A percentile compares a stretch with the other conserved stretches of the same genome.
phyloP scores from a whole-genome alignment of 1,140 invertebrate genomes.

The Onthophagus taurus region DNA sequence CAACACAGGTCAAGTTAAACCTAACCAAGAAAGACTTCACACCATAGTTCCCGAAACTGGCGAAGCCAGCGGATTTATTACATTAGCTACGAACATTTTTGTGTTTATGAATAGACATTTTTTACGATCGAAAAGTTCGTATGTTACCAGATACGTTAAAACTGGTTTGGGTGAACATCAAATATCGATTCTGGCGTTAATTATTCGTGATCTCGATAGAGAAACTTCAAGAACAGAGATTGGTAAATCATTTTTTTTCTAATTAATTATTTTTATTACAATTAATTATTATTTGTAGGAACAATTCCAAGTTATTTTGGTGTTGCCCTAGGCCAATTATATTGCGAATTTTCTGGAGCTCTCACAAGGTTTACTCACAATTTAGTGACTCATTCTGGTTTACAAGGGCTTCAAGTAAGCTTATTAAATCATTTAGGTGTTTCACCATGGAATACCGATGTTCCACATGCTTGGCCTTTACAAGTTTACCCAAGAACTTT shows the following conservation, averaged over 20 bases:
- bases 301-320: constrained; percentile 68
- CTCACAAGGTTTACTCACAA: constrained; percentile 78
- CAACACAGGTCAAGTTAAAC: constrained; percentile 39
- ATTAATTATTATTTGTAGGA: constrained; percentile 40
- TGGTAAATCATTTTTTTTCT: constrained; percentile 40
- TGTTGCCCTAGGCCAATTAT: constrained; percentile 56
- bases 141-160: constrained; percentile 48
- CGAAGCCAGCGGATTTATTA: constrained; percentile 81
- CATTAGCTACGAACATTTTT: constrained; percentile 70
- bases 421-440: constrained; percentile 68
- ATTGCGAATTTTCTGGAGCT: constrained; percentile 66
- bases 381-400: constrained; percentile 60
- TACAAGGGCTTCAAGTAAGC: constrained; percentile 61
- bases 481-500: constrained; percentile 74
- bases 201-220: constrained; percentile 76
- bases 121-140: constrained; percentile 50
- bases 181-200: constrained; percentile 69
- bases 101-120: constrained; percentile 50
- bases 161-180: constrained; percentile 60
- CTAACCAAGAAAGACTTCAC: constrained; percentile 25
- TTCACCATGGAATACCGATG: constrained; percentile 57
- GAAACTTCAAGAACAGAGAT: constrained; percentile 73
- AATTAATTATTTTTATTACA: constrained; percentile 15
- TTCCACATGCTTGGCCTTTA: constrained; percentile 60
- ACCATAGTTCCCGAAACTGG: constrained; percentile 77